phyloP scores from a whole-genome alignment of 2,797 vertebrate genomes.

The Poeciliopsis infans region DNA sequence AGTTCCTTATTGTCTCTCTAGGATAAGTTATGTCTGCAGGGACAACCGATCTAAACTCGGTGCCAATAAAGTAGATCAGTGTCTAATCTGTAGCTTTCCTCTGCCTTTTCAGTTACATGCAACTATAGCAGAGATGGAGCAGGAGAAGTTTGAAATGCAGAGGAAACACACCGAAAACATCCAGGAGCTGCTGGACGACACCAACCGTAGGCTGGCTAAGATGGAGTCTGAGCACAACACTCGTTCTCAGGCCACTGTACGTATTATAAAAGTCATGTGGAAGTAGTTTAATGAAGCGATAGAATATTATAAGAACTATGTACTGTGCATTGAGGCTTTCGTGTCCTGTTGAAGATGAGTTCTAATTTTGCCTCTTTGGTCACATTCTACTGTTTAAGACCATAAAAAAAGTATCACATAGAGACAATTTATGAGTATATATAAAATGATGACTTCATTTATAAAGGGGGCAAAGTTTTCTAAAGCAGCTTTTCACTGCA shows the following conservation, averaged over 20 bases:
- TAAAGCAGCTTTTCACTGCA: background rate
- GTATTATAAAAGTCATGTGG: constrained; percentile 41
- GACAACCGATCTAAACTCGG: background rate
- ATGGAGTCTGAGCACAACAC: constrained; percentile 89
- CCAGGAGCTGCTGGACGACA: constrained; percentile 90
- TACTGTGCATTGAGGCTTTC: background rate
- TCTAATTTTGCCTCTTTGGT: background rate
- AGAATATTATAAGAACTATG: background rate
- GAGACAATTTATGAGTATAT: background rate
- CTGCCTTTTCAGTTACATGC: constrained; percentile 82
- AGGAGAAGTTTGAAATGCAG: constrained; percentile 90
- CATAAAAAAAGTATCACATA: background rate
- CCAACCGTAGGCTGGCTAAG: constrained; percentile 85
- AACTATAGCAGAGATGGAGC: constrained; percentile 88
- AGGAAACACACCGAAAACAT: constrained; percentile 90
- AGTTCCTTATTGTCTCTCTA: background rate
- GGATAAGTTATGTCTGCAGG: background rate
- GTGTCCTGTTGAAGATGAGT: background rate
- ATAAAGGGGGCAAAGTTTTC: background rate
- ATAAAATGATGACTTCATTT: background rate
- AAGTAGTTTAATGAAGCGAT: background rate
- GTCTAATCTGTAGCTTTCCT: constrained; percentile 18
- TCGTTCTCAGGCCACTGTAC: constrained; percentile 85
- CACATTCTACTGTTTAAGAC: background rate
- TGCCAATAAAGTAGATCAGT: background rate